Conservation (phyloP, 2,113 vertebrate species). For the Mormyrus iriodes region DNA sequence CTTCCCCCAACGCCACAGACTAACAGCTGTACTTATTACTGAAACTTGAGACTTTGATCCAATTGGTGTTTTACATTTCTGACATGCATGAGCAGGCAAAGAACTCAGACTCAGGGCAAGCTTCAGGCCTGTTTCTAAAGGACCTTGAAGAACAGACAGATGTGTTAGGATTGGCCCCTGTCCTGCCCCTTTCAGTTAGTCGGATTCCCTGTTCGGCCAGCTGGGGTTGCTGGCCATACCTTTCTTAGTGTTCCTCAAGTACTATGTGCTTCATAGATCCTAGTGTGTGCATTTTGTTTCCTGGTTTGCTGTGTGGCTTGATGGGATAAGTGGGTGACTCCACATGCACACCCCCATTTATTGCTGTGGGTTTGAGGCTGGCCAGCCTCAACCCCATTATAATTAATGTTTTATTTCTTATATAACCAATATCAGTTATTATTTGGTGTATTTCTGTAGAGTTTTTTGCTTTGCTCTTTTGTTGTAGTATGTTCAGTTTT, state of each 20-base stretch:
- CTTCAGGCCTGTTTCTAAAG: not conserved
- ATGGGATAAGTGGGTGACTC: not conserved
- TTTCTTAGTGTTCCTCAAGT: not conserved
- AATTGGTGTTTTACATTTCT: slow-evolving; percentile 54
- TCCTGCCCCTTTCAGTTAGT: not conserved
- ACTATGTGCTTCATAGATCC: too few species aligned
- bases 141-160: not conserved
- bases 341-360: not conserved
- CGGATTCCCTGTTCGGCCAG: not conserved
- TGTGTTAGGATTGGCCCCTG: not conserved
- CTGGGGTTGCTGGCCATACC: not conserved
- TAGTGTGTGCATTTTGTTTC: not conserved
- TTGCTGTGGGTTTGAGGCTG: not conserved
- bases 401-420: not conserved
- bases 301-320: not conserved
- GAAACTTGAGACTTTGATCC: slow-evolving; percentile 64
- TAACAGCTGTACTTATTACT: slow-evolving; percentile 64
- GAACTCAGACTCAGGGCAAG: not conserved
- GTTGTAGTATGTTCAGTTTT: not conserved
- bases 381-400: not conserved
- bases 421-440: not conserved
- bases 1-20: slow-evolving; percentile 45
- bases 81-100: slow-evolving; percentile 56
- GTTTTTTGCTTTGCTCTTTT: not conserved
- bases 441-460: not conserved